These are phyloP conservation scores for Oxyura jamaicensis DNA, from an alignment of 2,113 vertebrate genomes.

Conservation along the genomic window DNA sequence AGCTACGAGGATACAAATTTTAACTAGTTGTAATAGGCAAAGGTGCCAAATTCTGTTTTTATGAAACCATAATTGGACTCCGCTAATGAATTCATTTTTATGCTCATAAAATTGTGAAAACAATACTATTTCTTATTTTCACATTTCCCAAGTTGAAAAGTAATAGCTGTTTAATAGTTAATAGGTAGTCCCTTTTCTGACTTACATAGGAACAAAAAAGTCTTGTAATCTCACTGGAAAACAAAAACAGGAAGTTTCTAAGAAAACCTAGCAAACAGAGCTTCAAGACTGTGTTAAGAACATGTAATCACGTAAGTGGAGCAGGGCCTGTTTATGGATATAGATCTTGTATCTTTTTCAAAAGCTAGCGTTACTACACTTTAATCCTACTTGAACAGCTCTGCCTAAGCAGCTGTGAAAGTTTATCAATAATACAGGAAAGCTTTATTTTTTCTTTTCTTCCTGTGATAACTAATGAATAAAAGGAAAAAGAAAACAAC, in stretches of 20 bases:
- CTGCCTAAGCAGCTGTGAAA: neutral
- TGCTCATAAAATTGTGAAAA: constrained; percentile 29
- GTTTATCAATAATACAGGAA: neutral
- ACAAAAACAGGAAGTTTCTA: neutral
- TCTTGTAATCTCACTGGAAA: neutral
- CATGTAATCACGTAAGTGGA: neutral
- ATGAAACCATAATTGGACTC: constrained; percentile 42
- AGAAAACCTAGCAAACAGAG: neutral
- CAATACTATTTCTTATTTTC: constrained; percentile 20
- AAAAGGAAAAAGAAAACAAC: neutral
- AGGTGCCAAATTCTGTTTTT: constrained; percentile 47
- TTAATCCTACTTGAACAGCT: neutral
- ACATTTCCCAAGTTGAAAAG: constrained; percentile 29
- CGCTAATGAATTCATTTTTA: constrained; percentile 53
- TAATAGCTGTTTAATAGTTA: neutral
- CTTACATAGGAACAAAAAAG: neutral
- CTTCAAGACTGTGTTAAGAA: neutral
- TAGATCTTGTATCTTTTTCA: neutral
- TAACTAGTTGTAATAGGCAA: constrained; percentile 28
- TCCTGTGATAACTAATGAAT: neutral
- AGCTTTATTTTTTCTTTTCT: neutral
- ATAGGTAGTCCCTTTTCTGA: constrained; percentile 10
- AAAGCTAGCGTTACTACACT: neutral
- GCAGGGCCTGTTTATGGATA: neutral
- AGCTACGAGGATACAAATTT: neutral